Conservation (phyloP, 2,888 invertebrate genomes). For the Ormyrus thymus region DNA sequence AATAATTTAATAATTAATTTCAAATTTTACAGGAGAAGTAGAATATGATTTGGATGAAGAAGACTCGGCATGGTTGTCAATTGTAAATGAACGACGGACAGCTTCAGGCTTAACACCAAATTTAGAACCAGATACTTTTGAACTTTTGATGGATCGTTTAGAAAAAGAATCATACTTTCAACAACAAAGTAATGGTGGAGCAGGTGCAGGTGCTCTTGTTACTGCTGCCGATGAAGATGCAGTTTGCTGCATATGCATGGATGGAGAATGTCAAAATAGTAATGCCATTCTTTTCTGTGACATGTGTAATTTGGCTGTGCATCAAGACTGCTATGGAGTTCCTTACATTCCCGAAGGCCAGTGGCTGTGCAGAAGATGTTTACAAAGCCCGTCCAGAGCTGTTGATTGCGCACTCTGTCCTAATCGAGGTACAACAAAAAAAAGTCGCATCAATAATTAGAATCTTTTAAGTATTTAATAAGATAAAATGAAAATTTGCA, state of each 20-base stretch:
- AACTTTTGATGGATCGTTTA: slow-evolving; percentile 96
- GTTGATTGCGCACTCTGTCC: slow-evolving; percentile 99
- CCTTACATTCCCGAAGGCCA: slow-evolving; percentile 98
- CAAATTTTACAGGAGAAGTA: slow-evolving; percentile 74
- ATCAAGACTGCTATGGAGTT: slow-evolving; percentile 99
- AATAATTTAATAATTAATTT: slow-evolving; percentile 4
- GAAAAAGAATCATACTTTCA: slow-evolving; percentile 99
- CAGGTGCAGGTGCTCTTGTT: slow-evolving; percentile 77
- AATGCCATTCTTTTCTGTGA: slow-evolving; percentile 99
- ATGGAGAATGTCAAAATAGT: slow-evolving; percentile 98
- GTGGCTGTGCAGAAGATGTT: slow-evolving; percentile 96
- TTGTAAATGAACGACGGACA: slow-evolving; percentile 89
- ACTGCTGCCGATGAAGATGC: slow-evolving; percentile 95
- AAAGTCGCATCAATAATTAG: too few species aligned
- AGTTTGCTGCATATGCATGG: slow-evolving; percentile 98
- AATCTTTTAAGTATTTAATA: too few species aligned
- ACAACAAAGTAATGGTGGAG: slow-evolving; percentile 79
- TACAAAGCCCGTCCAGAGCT: slow-evolving; percentile 96
- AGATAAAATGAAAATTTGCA: background rate
- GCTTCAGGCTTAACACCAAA: slow-evolving; percentile 81
- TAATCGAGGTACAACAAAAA: slow-evolving; percentile 80
- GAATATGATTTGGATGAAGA: slow-evolving; percentile 99
- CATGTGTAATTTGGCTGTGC: slow-evolving; percentile 99
- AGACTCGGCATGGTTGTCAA: slow-evolving; percentile 94
- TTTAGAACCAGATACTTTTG: slow-evolving; percentile 92